phyloP scores from a whole-genome alignment of 2,113 vertebrate species.

The Bagarius yarrelli region DNA sequence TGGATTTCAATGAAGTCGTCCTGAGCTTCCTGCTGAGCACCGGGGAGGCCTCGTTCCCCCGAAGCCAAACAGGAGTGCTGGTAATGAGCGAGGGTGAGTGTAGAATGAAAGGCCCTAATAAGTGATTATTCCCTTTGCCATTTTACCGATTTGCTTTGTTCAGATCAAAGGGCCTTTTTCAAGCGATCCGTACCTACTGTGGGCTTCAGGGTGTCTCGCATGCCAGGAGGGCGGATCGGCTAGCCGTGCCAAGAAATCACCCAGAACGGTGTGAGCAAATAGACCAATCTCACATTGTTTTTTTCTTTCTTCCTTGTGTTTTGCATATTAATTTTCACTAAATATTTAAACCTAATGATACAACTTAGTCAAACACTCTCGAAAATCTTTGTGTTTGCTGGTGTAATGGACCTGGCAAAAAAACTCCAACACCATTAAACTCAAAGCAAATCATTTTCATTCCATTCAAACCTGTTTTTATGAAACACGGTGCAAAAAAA shows the following conservation, averaged over 20 bases:
- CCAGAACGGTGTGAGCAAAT: constrained; percentile 58
- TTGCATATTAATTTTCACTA: background rate
- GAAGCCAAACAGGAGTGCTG: constrained; percentile 70
- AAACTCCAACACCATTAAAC: background rate
- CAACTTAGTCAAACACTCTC: background rate
- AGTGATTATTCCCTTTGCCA: constrained; percentile 71
- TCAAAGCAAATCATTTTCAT: background rate
- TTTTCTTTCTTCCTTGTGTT: constrained; percentile 2
- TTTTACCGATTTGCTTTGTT: constrained; percentile 73
- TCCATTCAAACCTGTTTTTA: background rate
- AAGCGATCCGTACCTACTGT: constrained; percentile 64
- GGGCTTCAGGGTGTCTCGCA: constrained; percentile 52
- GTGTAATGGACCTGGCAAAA: background rate
- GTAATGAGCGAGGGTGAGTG: constrained; percentile 68
- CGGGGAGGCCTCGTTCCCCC: constrained; percentile 64
- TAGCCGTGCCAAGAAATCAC: constrained; percentile 63
- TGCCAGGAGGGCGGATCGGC: constrained; percentile 60
- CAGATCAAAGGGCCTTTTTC: constrained; percentile 70
- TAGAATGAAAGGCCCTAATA: constrained; percentile 69
- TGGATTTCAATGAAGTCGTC: constrained; percentile 67
- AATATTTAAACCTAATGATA: background rate
- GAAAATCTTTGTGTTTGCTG: background rate
- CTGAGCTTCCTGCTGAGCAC: constrained; percentile 69
- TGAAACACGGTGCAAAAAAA: background rate
- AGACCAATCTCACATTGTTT: constrained; percentile 25